These are phyloP conservation scores for Drosophila tsacasi DNA, from an alignment of 1,140 invertebrate genomes.

Conservation along the genomic window DNA sequence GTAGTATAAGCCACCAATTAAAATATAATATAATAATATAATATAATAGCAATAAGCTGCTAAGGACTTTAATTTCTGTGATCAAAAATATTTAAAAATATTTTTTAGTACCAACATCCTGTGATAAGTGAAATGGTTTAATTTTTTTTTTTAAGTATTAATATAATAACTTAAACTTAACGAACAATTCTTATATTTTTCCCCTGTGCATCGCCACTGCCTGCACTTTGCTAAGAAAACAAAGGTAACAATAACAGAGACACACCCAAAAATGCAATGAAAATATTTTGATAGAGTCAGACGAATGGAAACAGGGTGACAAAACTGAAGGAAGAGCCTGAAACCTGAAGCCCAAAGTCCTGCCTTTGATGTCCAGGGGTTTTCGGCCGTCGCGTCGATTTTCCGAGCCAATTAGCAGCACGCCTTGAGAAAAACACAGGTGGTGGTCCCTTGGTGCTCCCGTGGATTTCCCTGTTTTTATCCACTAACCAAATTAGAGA, in stretches of 20 bases:
- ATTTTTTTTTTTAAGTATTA: too few relatives aligned
- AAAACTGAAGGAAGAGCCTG: slow-evolving; percentile 15
- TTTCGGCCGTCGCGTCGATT: slow-evolving; percentile 33
- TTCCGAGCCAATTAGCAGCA: slow-evolving; percentile 76
- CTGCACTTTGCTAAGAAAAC: slow-evolving; percentile 81
- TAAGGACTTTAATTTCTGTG: too few relatives aligned
- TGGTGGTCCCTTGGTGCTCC: slow-evolving; percentile 42
- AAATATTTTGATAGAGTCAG: slow-evolving; percentile 79
- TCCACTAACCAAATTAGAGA: slow-evolving; percentile 72
- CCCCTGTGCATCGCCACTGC: slow-evolving; percentile 4
- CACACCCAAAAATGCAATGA: slow-evolving; percentile 78
- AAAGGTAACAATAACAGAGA: slow-evolving; percentile 58
- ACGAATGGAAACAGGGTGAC: slow-evolving; percentile 51
- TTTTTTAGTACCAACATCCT: too few relatives aligned
- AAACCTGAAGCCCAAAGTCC: slow-evolving; percentile 11
- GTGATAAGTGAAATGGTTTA: too few relatives aligned
- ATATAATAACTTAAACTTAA: too few relatives aligned
- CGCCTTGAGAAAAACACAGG: slow-evolving; percentile 80
- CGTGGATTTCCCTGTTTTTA: slow-evolving; percentile 15
- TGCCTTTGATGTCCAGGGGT: slow-evolving; percentile 62
- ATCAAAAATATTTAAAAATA: too few relatives aligned
- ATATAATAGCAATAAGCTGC: too few relatives aligned
- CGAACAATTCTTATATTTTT: background rate
- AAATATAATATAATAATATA: background rate
- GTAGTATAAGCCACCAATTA: too few relatives aligned